Conservation (phyloP, 2,888 invertebrate species). For the Apamea anceps region DNA sequence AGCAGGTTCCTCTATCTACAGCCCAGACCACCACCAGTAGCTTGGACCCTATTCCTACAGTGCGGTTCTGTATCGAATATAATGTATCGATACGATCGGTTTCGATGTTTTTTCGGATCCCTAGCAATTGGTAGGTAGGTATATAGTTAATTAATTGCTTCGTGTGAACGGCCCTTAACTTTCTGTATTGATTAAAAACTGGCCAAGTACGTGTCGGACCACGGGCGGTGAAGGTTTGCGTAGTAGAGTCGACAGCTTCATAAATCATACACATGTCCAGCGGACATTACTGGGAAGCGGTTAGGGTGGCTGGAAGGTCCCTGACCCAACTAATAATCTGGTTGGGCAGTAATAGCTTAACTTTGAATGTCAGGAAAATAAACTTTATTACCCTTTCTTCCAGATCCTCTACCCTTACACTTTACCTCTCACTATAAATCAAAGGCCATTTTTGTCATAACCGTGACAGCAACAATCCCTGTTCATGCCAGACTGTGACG, state of each 20-base stretch:
- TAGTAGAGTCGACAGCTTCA: not conserved
- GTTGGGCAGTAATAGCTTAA: not conserved
- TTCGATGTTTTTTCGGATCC: not conserved
- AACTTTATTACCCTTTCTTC: not conserved
- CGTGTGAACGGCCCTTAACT: slow-evolving; percentile 3
- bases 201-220: not conserved
- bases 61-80: no score
- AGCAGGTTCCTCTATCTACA: not conserved
- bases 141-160: slow-evolving; percentile 6
- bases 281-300: not conserved
- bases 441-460: not conserved
- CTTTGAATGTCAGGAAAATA: not conserved
- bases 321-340: not conserved
- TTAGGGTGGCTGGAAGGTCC: no score
- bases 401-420: not conserved
- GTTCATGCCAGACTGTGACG: not conserved
- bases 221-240: not conserved
- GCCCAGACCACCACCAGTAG: not conserved
- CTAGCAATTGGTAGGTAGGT: slow-evolving; percentile 1
- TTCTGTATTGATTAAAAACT: slow-evolving; percentile 8
- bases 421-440: not conserved
- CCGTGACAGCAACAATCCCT: not conserved
- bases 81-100: not conserved
- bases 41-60: not conserved
- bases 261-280: not conserved